These are phyloP conservation scores for Andrena trimmerana DNA, from an alignment of 2,888 invertebrate species.

Conservation along the genomic window DNA sequence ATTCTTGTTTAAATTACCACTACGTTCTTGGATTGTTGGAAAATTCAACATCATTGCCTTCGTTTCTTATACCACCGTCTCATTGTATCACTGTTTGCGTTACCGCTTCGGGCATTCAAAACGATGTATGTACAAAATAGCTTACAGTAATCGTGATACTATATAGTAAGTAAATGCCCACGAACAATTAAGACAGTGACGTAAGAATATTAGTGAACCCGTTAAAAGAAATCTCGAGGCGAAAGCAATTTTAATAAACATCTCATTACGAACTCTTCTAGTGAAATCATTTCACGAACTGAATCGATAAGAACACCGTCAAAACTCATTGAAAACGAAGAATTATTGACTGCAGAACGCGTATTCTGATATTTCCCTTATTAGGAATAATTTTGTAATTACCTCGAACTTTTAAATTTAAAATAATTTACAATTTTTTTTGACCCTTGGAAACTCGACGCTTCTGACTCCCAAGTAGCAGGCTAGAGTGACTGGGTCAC, in stretches of 20 bases:
- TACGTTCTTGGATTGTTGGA: too few species aligned
- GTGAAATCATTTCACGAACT: constrained; percentile 8
- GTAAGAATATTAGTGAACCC: background rate
- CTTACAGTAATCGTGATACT: constrained; percentile 19
- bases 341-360: too few species aligned
- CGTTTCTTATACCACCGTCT: background rate
- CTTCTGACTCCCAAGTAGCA: too few species aligned
- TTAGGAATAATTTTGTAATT: too few species aligned
- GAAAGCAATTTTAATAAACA: constrained; percentile 9
- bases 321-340: background rate
- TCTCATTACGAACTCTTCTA: constrained; percentile 4
- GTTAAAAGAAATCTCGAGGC: constrained; percentile 12
- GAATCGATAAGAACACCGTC: constrained; percentile 3
- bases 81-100: background rate
- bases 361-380: too few species aligned
- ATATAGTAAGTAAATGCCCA: constrained; percentile 12
- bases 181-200: constrained; percentile 1
- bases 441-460: too few species aligned
- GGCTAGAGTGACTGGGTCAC: too few species aligned
- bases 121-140: constrained; percentile 9
- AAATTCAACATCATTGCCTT: too few species aligned
- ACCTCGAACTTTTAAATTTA: too few species aligned
- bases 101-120: background rate
- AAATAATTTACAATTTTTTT: too few species aligned
- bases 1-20: too few species aligned